Conservation (phyloP, 2,888 invertebrate genomes). For the Erebia aethiops region DNA sequence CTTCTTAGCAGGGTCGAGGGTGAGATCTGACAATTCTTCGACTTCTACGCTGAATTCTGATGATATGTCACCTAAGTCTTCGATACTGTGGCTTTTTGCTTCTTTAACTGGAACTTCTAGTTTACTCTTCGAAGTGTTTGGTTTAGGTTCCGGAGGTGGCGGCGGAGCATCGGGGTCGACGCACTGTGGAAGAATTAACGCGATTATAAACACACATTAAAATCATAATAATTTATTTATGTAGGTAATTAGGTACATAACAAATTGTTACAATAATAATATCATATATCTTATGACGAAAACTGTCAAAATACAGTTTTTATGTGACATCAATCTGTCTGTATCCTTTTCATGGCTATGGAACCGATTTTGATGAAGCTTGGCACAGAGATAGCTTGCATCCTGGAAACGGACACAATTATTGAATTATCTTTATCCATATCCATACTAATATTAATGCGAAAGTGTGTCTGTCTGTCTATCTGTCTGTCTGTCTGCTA, state of each 20-base stretch:
- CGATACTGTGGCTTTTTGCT: constrained; percentile 71
- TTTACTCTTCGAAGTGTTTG: constrained; percentile 67
- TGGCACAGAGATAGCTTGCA: no score
- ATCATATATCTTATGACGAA: neutral
- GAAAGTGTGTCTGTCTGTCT: no score
- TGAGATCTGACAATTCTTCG: constrained; percentile 63
- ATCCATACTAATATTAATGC: no score
- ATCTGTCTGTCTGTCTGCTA: no score
- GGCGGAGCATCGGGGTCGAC: constrained; percentile 72
- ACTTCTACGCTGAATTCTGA: constrained; percentile 79
- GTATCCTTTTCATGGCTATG: no score
- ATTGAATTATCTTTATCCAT: no score
- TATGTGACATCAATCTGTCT: no score
- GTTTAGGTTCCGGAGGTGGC: constrained; percentile 63
- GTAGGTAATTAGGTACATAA: no score
- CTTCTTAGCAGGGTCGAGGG: constrained; percentile 66
- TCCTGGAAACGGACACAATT: no score
- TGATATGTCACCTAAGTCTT: constrained; percentile 77
- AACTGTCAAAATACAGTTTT: neutral
- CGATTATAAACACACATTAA: neutral
- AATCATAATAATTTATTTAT: no score
- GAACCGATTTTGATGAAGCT: no score
- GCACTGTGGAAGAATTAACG: constrained; percentile 54
- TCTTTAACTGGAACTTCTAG: constrained; percentile 64
- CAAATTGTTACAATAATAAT: no score